Percentiles rank a stretch among this genome's conserved stretches.
Conservation (phyloP, 2,888 invertebrate genomes). For the Gandaritis pyraliata region DNA sequence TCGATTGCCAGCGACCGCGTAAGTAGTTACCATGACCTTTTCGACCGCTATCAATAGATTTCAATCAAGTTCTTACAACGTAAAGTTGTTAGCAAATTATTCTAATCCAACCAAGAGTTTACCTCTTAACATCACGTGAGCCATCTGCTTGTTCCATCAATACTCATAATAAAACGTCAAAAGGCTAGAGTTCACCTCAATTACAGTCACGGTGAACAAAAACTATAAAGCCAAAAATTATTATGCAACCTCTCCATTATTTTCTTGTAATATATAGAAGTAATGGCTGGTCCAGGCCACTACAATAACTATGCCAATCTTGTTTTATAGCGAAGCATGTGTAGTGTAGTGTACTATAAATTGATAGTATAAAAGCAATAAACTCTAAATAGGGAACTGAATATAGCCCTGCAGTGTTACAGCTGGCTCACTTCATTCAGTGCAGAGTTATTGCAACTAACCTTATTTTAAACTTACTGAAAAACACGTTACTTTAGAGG, state of each 20-base stretch:
- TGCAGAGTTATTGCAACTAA: too few species aligned
- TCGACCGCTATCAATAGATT: too few species aligned
- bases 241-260: slow-evolving; percentile 46
- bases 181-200: slow-evolving; percentile 7
- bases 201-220: slow-evolving; percentile 23
- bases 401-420: slow-evolving; percentile 2
- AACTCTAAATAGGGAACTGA: slow-evolving; percentile 36
- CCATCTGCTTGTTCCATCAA: too few species aligned
- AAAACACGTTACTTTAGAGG: too few species aligned
- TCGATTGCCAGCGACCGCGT: too few species aligned
- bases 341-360: slow-evolving; percentile 48
- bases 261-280: slow-evolving; percentile 50
- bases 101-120: too few species aligned
- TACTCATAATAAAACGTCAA: too few species aligned
- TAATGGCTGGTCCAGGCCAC: slow-evolving; percentile 40
- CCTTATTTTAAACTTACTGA: too few species aligned
- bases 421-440: slow-evolving; percentile 12
- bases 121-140: too few species aligned
- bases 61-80: too few species aligned
- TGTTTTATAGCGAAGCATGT: slow-evolving; percentile 43
- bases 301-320: slow-evolving; percentile 49
- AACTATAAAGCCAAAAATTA: slow-evolving; percentile 36
- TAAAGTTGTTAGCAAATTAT: too few species aligned
- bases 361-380: slow-evolving; percentile 46
- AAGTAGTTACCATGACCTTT: too few species aligned